phyloP scores from a whole-genome alignment of 1,140 invertebrate genomes.

The Branchinecta lindahli region DNA sequence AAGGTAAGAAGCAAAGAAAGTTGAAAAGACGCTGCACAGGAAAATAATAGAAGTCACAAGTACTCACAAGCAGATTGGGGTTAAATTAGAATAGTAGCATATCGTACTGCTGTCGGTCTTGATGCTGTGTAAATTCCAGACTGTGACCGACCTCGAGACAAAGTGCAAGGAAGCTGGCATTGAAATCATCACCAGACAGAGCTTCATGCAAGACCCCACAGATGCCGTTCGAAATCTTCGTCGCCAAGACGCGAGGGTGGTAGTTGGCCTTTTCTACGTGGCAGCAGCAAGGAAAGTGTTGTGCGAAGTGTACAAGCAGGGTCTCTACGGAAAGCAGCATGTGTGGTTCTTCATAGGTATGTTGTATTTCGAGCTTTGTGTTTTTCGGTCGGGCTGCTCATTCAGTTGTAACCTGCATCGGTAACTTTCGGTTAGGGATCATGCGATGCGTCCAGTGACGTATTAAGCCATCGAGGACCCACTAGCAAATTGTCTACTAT shows the following conservation, averaged over 20 bases:
- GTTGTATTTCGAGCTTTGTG: conserved; percentile 25
- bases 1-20: too few relatives aligned
- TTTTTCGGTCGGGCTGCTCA: too few relatives aligned
- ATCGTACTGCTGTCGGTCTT: background rate
- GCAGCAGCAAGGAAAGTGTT: conserved; percentile 86
- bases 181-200: conserved; percentile 88
- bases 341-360: conserved; percentile 99
- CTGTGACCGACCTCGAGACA: conserved; percentile 89
- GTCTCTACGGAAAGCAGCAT: conserved; percentile 85
- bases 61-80: too few relatives aligned
- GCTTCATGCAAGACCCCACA: conserved; percentile 87
- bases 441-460: too few relatives aligned
- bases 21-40: too few relatives aligned
- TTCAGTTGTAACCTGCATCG: too few relatives aligned
- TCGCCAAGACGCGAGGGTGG: conserved; percentile 82
- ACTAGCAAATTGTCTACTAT: too few relatives aligned
- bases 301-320: conserved; percentile 91
- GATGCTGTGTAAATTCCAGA: conserved; percentile 40
- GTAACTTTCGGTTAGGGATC: too few relatives aligned
- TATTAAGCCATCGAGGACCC: too few relatives aligned
- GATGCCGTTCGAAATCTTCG: conserved; percentile 88
- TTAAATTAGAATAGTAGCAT: background rate
- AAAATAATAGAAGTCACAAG: too few relatives aligned
- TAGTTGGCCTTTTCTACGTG: conserved; percentile 95
- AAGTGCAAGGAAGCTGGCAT: conserved; percentile 83